Evolutionary conservation across 2,888 invertebrate genomes (phyloP), one percentile per base, ranked within the genome.

Genomic region (Mellilla xanthometata): DNA sequence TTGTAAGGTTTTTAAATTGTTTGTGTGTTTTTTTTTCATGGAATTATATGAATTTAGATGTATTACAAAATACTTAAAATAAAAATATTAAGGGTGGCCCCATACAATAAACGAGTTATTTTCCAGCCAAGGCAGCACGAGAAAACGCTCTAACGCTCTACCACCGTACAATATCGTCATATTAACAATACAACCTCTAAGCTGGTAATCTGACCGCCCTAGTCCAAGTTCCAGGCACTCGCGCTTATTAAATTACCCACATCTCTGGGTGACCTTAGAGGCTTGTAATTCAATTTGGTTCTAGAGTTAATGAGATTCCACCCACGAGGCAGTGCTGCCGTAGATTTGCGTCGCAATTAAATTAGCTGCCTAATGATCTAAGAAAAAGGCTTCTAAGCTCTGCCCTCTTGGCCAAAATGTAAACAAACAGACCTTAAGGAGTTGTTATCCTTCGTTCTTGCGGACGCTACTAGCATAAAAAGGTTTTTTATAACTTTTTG

Each of bases 291-390:
- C 65, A 76, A 80, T 80, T 78, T 62, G n/a, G 58, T 66, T 70
- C 60, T 58, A 62, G 65, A 77, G 76, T 77, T 77, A 83, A 82
- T 79, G 74, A 74, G 68, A 71, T 78, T 75, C 67, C 52, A 51
- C 59, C 66, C 68, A 63, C 62, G 63, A 58, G 50, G 58, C 59
- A 41, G 38, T 44, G 57, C 47, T 62, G 49, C 62, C 57, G 56
- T 61, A 60, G 62, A 71, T 65, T 65, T 65, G 62, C 52, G 51
- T 58, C 59, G 54, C 68, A 70, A 80, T 79, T 74, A 72, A 79
- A 81, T 82, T 79, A 80, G 65, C 63, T 61, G 65, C 71, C 65
- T 78, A 76, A 79, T 77, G 79, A 74, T 68, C 64, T 66, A 63
- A 68, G 69, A 65, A 65, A 68, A 42, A 59, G 57, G 49, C 53